Base-by-base conservation (phyloP, 2,888 invertebrate genomes). In the Tanytarsus gracilentus region DNA sequence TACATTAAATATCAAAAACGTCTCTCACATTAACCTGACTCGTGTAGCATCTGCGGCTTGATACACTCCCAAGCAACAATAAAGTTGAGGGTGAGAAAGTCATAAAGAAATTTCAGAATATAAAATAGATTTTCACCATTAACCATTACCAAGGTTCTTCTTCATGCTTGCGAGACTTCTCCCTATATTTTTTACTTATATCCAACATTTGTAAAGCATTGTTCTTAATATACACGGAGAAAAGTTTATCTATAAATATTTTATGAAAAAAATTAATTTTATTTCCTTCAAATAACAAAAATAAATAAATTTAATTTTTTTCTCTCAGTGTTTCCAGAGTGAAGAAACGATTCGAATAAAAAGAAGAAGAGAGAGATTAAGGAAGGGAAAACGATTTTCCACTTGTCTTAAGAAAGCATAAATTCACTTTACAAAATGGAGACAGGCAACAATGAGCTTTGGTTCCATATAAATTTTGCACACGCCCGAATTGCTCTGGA, bases 341-440 rank as follows among this genome's bases (percentile, higher is more conserved):
- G 11, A 44, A 44, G 44, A 44, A 44, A 21, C 18, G 16, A 8
- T n/a, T 40, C 40, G n/a, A n/a, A n/a, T 33, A 11, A 7, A 40
- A 18, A 44, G 40, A n/a, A 7, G 3, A 44, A 44, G 6, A 23
- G 9, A 44, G 23, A 44, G n/a, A n/a, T 33, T 11, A 11, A 23
- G 44, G 44, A 18, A 44, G 44, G 44, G 44, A 44, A 40, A 44
- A 44, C 11, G n/a, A n/a, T n/a, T n/a, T n/a, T n/a, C n/a, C n/a
- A 18, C 44, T 44, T 44, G 16, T 14, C 29, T 27, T 9, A 51
- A 18, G 51, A 23, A 52, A 40, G 26, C 39, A 55, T 40, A 55
- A 55, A 55, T 55, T 55, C 55, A 40, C 55, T 55, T 55, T 55
- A 55, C 55, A 55, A 55, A 55, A 55, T 55, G 55, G 55, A 55